phyloP scores from a whole-genome alignment of 2,888 invertebrate species.

The Microctonus aethiopoides region DNA sequence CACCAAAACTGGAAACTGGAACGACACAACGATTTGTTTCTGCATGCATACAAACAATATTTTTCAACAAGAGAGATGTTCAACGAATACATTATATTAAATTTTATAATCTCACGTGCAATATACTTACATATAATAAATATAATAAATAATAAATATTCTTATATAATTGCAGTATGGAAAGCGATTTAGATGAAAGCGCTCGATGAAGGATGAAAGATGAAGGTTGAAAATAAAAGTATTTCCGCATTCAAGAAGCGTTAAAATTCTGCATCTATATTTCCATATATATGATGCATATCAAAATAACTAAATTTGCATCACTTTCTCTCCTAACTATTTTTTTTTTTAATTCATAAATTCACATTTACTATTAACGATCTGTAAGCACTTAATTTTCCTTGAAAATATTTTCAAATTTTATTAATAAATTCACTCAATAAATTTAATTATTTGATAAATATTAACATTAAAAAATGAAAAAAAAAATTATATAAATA shows the following conservation, averaged over 20 bases:
- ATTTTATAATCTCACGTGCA: neutral
- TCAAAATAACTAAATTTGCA: slow-evolving; percentile 15
- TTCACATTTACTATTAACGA: no score
- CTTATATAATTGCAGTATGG: neutral
- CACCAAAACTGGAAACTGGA: slow-evolving; percentile 15
- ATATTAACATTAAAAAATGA: no score
- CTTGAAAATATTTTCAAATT: no score
- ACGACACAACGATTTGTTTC: neutral
- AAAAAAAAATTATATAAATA: no score
- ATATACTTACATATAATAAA: neutral
- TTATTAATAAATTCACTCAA: no score
- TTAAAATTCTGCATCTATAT: slow-evolving; percentile 36
- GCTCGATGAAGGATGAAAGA: slow-evolving; percentile 33
- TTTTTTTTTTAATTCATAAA: no score
- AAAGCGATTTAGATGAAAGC: slow-evolving; percentile 32
- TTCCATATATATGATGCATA: slow-evolving; percentile 21
- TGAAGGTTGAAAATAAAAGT: slow-evolving; percentile 35
- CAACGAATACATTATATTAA: neutral
- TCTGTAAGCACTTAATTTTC: no score
- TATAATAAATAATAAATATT: neutral
- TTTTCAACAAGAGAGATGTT: neutral
- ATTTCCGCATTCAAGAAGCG: slow-evolving; percentile 33
- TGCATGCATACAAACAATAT: neutral
- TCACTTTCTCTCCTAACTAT: slow-evolving; percentile 31
- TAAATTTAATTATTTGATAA: no score